Evolutionary conservation across 2,797 vertebrate genomes (phyloP), one percentile per base, ranked within the genome.

Genomic region (Paedocypris micromegethes): DNA sequence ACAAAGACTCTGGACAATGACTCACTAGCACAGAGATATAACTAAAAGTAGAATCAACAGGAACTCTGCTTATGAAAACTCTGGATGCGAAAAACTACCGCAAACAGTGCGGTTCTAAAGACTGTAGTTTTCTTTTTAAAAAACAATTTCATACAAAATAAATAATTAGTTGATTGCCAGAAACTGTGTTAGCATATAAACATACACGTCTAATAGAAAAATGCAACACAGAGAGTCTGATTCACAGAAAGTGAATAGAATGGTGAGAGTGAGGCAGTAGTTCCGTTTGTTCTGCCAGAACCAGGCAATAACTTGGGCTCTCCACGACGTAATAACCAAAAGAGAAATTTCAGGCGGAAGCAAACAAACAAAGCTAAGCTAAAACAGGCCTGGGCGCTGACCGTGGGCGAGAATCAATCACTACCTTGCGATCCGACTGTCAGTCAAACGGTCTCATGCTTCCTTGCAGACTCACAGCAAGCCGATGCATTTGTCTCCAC

Each of bases 291-390:
- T 74, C 77, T 40, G n/a, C 74, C 76, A 61, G 48, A 75, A 72
- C 77, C 75, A 83, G 80, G 86, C 84, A 89, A 88, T 87, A 89
- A 88, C 84, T 77, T 77, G 60, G 72, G 66, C 76, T 80, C 70
- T 73, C 75, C 75, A 70, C 68, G 2, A 72, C 81, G 86, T 84
- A 88, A 89, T 89, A 88, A 88, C 81, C 82, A 80, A 77, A 23
- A 69, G 77, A 73, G 79, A 77, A 82, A 82, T 80, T 82, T 74
- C 79, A 83, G 86, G 82, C 72, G 65, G 79, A 81, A 78, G 64
- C 79, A 86, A 85, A 83, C 81, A 86, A 83, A 84, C 81, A 87
- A 73, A 70, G 49, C 72, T 40, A 62, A 76, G 68, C 6, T 70
- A 67, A 59, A 46, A 66, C 55, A 64, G 55, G 52, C 37, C 55